Evolutionary conservation across 1,140 invertebrate species (phyloP).

Genomic region (Metopolophium dirhodum): DNA sequence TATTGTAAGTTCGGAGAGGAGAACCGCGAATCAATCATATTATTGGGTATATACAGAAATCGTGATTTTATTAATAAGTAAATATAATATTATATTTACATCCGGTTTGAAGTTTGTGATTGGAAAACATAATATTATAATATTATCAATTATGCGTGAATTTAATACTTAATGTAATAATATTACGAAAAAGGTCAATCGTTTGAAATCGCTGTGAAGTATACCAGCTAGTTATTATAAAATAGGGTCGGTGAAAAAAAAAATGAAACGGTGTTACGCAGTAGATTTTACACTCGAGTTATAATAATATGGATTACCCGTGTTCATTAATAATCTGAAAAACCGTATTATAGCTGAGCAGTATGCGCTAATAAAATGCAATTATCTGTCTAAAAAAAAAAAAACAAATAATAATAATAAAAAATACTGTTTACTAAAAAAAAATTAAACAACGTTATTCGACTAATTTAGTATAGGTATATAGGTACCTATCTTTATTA

Average conservation of each 20-base stretch:
- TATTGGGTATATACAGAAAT: not conserved
- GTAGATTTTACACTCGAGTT: slow-evolving; percentile 4
- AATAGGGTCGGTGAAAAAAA: not conserved
- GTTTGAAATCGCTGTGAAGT: not conserved
- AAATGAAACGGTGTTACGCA: not conserved
- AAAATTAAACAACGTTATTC: not conserved
- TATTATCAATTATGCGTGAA: too few relatives aligned
- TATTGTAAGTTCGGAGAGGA: not conserved
- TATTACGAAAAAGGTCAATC: not conserved
- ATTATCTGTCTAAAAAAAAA: not conserved
- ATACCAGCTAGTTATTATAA: not conserved
- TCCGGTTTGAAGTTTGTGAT: too few relatives aligned
- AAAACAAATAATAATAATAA: not conserved
- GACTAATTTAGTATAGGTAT: not conserved
- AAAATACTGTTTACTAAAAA: not conserved
- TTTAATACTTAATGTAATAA: too few relatives aligned
- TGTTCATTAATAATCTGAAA: not conserved
- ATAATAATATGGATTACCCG: not conserved
- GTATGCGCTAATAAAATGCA: not conserved
- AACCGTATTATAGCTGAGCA: not conserved
- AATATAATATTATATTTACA: too few relatives aligned
- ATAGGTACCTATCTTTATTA: not conserved
- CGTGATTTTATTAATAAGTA: not conserved
- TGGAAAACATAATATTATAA: too few relatives aligned
- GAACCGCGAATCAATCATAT: not conserved